Evolutionary conservation across 2,113 vertebrate species (phyloP).

Genomic region (Corythornis madagascariensis): DNA sequence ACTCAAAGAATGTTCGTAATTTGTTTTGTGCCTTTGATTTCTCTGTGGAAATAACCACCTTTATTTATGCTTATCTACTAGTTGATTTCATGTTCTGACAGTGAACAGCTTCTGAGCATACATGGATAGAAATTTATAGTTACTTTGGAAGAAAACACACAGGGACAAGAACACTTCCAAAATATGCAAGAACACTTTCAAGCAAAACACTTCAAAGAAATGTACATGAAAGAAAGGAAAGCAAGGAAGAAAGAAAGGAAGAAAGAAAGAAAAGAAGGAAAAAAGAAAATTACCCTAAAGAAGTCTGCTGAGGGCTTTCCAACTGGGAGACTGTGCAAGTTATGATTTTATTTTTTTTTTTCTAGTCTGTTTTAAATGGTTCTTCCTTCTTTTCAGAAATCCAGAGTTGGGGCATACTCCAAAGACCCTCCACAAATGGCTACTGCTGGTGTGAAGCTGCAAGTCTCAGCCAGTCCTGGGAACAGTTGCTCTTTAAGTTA

Average conservation of each 20-base stretch:
- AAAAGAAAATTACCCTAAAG: conserved; percentile 18
- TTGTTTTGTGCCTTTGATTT: conserved; percentile 57
- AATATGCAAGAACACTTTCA: conserved; percentile 38
- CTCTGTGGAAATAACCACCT: conserved; percentile 45
- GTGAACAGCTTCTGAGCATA: conserved; percentile 36
- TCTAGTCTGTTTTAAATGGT: conserved; percentile 3
- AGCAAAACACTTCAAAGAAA: conserved; percentile 64
- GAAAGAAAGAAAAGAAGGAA: neutral
- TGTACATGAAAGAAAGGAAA: neutral
- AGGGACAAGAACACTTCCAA: conserved; percentile 50
- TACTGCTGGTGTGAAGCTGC: neutral
- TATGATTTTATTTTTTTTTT: neutral
- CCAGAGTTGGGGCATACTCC: neutral
- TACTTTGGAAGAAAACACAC: conserved; percentile 38
- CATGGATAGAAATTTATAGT: conserved; percentile 54
- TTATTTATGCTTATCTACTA: conserved; percentile 52
- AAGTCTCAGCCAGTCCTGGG: neutral
- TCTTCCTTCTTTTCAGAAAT: conserved; percentile 2
- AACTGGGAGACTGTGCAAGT: conserved; percentile 13
- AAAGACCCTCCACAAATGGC: conserved; percentile 20
- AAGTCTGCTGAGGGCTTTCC: conserved; percentile 42
- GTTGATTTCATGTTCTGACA: conserved; percentile 56
- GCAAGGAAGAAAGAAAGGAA: neutral
- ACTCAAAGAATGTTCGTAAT: conserved; percentile 56
- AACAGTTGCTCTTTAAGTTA: conserved; percentile 4